Evolutionary conservation across 1,140 invertebrate species (phyloP), one percentile per base, ranked within the genome.

Genomic region (Octopus bimaculoides): DNA sequence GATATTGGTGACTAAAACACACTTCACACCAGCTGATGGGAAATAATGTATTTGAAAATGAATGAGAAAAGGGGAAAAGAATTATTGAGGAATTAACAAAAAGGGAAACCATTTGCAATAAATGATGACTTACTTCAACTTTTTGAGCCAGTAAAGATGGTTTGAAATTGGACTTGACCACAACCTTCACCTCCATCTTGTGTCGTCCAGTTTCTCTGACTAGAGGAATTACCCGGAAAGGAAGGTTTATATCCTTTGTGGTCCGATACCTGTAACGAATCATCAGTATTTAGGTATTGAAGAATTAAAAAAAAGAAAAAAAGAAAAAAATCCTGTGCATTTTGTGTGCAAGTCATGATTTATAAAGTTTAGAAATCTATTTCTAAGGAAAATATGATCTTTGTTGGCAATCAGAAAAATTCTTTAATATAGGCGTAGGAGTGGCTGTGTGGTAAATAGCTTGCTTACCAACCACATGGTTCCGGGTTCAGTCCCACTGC

Each of bases 171-270:
- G 97, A 98, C 91, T 99, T 99, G 5, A 99, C 92, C 5, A 99
- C 98, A 8, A 99, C 97, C 90, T 99, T 99, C 0, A 99, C 98
- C 91, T 99, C 98, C 98, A 99, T 99, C 90, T 99, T 98, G 81
- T 97, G 98, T 81, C 98, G 94, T 0, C 98, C 98, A 26, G 98
- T 97, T 90, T 99, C 98, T 9, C 98, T 93, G 0, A 99, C 98
- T 54, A 99, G 91, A 0, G 98, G 98, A 89, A 99, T 99, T 54
- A 99, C 97, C 77, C 98, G 95, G 93, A 99, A 99, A 84, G 98
- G 98, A 83, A 99, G 91, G 78, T 97, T 99, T 88, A 99, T 99
- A 91, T 99, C 98, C 90, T 99, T 90, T n/a, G 98, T 99, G 77
- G 98, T 99, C 75, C 98, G 95, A 91, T 99, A 99, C 90, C 95